Conservation (phyloP, 2,113 vertebrate genomes). For the Rhadina sibilatrix region DNA sequence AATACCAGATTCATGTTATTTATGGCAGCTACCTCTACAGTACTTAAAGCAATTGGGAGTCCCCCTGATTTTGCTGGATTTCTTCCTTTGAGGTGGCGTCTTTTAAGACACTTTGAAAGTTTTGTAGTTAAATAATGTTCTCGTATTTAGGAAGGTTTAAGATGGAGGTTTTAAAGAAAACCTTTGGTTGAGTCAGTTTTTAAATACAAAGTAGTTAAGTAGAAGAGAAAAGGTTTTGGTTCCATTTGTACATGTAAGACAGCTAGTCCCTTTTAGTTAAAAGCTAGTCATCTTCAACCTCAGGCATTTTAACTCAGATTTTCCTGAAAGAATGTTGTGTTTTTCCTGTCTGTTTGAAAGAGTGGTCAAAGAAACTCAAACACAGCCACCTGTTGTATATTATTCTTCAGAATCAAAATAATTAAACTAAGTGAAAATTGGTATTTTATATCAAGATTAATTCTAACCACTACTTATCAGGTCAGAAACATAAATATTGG, state of each 20-base stretch:
- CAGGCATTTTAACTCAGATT: background rate
- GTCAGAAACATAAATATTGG: slow-evolving; percentile 60
- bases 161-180: background rate
- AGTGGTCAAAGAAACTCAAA: background rate
- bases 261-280: background rate
- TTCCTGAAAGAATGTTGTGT: background rate
- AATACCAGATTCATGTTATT: background rate
- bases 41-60: background rate
- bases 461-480: slow-evolving; percentile 1
- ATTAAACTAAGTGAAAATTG: background rate
- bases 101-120: background rate
- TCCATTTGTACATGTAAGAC: background rate
- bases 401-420: background rate
- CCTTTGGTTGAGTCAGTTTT: background rate
- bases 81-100: background rate
- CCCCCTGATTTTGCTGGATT: background rate
- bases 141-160: background rate
- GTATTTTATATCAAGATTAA: background rate
- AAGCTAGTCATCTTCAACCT: background rate
- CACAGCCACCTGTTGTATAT: background rate
- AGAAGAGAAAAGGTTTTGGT: background rate
- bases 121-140: background rate
- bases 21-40: background rate
- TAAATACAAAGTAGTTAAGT: background rate
- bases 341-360: background rate